Conservation (phyloP, 2,113 vertebrate species). For the Chelonoidis abingdonii region DNA sequence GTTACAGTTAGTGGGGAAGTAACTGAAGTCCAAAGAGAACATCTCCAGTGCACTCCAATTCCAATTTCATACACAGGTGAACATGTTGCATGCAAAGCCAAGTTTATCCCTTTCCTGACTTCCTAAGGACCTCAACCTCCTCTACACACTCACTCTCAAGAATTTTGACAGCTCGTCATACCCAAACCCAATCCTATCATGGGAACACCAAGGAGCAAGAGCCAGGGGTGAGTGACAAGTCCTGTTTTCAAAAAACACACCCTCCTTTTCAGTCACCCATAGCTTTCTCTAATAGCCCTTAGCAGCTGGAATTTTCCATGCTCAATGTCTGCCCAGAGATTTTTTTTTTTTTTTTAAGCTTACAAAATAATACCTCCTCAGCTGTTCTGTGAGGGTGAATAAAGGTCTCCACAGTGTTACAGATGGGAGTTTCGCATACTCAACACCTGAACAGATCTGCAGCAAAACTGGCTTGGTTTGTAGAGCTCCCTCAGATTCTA, state of each 20-base stretch:
- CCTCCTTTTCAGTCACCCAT: neutral
- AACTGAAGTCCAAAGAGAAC: constrained; percentile 45
- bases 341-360: neutral
- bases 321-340: neutral
- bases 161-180: neutral
- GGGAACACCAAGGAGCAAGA: neutral
- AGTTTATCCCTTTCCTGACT: neutral
- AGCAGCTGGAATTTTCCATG: neutral
- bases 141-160: neutral
- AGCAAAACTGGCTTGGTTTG: neutral
- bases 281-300: neutral
- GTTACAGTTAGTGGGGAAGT: constrained; percentile 1
- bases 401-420: neutral
- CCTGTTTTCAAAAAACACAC: neutral
- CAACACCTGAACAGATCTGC: neutral
- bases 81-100: neutral
- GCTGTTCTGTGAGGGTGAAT: neutral
- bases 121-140: neutral
- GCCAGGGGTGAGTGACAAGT: neutral
- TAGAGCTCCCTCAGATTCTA: neutral
- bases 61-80: constrained; percentile 10
- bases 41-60: neutral
- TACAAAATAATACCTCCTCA: neutral
- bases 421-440: neutral
- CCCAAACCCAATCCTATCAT: neutral